These are phyloP conservation scores for Papilio machaon DNA, from an alignment of 1,140 invertebrate genomes.

Conservation along the genomic window DNA sequence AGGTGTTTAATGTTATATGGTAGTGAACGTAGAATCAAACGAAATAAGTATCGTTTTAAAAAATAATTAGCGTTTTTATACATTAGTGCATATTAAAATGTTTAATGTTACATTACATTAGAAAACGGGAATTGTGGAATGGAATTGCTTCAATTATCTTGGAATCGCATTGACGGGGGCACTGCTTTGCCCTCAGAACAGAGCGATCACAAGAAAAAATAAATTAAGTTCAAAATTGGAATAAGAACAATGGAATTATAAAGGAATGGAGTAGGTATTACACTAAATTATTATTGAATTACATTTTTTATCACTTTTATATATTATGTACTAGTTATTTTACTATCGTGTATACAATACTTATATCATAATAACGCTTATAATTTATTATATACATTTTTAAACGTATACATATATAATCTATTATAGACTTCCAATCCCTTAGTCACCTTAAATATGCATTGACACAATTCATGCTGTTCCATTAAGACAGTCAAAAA, in stretches of 20 bases:
- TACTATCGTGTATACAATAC: no score
- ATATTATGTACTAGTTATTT: no score
- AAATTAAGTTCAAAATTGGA: background rate
- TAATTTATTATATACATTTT: no score
- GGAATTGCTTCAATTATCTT: background rate
- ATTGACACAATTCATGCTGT: no score
- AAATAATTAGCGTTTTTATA: conserved; percentile 7
- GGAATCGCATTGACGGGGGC: background rate
- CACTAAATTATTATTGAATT: background rate
- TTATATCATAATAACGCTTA: no score
- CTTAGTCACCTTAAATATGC: no score
- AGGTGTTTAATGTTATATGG: background rate
- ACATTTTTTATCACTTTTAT: background rate
- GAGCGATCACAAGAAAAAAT: background rate
- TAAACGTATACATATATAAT: no score
- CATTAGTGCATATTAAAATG: background rate
- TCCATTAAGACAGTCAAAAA: no score
- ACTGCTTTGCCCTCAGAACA: background rate
- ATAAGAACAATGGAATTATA: background rate
- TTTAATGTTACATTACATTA: background rate
- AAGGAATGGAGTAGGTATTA: background rate
- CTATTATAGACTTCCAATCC: no score
- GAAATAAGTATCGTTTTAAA: background rate
- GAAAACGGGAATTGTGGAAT: background rate
- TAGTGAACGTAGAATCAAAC: background rate